phyloP scores from a whole-genome alignment of 2,113 vertebrate species.

The Pungitius pungitius region DNA sequence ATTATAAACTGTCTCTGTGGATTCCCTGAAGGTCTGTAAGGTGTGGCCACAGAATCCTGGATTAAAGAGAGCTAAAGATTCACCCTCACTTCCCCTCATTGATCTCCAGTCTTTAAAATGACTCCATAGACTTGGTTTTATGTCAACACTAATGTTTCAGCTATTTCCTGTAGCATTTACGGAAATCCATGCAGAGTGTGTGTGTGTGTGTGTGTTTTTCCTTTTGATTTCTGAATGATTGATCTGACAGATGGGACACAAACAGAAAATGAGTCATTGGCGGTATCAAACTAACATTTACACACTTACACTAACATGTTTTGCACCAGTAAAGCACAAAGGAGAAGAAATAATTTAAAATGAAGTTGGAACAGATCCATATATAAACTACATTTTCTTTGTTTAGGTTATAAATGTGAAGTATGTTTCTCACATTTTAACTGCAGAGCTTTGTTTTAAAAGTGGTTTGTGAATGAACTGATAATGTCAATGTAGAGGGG shows the following conservation, averaged over 20 bases:
- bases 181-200: constrained; percentile 55
- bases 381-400: background rate
- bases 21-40: constrained; percentile 45
- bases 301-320: background rate
- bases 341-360: background rate
- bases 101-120: constrained; percentile 76
- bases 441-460: background rate
- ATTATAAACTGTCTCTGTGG: constrained; percentile 28
- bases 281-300: background rate
- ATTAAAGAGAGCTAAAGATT: constrained; percentile 72
- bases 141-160: constrained; percentile 76
- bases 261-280: background rate
- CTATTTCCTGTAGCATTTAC: constrained; percentile 76
- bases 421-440: background rate
- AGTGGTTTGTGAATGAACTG: constrained; percentile 41
- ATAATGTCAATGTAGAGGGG: constrained; percentile 19
- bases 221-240: constrained; percentile 18
- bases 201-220: constrained; percentile 20
- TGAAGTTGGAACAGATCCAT: background rate
- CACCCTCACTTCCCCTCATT: constrained; percentile 75
- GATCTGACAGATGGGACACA: background rate
- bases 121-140: constrained; percentile 63
- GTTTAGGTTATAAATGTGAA: background rate
- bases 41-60: constrained; percentile 48
- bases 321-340: background rate